Evolutionary conservation across 2,888 invertebrate species (phyloP).

Genomic region (Rotaria magnacalcarata): DNA sequence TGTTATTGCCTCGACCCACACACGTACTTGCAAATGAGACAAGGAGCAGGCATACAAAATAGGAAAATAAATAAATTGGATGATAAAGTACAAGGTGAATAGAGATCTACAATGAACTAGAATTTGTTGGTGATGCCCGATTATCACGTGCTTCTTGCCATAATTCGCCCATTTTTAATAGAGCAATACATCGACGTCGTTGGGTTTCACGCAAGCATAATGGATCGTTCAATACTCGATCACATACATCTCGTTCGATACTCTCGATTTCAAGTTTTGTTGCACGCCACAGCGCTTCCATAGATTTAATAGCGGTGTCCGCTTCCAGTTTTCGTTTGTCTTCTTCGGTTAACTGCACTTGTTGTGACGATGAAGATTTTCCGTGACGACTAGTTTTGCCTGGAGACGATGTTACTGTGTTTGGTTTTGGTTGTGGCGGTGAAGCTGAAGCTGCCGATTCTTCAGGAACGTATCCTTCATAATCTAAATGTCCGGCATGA

Average conservation of each 20-base stretch:
- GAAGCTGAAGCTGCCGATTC: neutral
- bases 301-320: neutral
- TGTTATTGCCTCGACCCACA: neutral
- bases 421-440: neutral
- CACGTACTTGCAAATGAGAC: neutral
- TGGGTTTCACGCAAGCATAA: neutral
- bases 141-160: neutral
- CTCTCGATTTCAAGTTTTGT: conserved; percentile 28
- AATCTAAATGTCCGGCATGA: conserved; percentile 15
- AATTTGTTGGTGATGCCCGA: neutral
- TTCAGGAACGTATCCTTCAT: neutral
- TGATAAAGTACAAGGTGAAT: neutral
- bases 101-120: neutral
- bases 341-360: neutral
- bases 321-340: conserved; percentile 27
- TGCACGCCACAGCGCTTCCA: conserved; percentile 29
- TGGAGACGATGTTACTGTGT: neutral
- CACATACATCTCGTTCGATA: conserved; percentile 27
- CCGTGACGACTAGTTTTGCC: neutral
- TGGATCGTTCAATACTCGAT: neutral
- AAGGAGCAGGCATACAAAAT: neutral
- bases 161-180: conserved; percentile 24
- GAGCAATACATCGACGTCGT: neutral
- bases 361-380: neutral
- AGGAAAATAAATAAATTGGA: neutral